Percentiles rank a stretch among this genome's conserved stretches.
Evolutionary conservation across 2,113 vertebrate genomes (phyloP).

Genomic region (Tiliqua scincoides): DNA sequence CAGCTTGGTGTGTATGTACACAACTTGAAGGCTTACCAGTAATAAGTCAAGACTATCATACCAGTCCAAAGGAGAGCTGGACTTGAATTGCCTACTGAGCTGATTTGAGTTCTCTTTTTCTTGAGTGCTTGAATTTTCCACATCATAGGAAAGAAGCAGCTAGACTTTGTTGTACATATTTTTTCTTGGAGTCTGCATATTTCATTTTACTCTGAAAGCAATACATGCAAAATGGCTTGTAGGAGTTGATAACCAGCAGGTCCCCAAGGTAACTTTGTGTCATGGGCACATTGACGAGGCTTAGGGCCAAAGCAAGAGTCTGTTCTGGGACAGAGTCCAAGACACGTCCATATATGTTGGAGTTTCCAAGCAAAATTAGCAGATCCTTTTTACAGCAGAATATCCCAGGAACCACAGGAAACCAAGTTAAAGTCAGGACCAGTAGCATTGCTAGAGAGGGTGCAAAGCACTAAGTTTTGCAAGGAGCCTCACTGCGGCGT

Average conservation of each 20-base stretch:
- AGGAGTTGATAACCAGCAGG: neutral
- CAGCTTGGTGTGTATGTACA: too few relatives aligned
- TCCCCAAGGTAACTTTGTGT: neutral
- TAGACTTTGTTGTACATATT: neutral
- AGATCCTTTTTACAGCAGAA: neutral
- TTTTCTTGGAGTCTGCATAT: neutral
- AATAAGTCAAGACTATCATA: too few relatives aligned
- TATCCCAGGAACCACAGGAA: neutral
- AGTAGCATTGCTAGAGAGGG: too few relatives aligned
- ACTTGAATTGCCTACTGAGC: too few relatives aligned
- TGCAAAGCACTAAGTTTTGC: too few relatives aligned
- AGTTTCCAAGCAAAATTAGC: neutral
- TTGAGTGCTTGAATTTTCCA: neutral
- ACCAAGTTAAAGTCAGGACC: neutral
- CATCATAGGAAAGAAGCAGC: neutral
- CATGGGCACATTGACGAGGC: neutral
- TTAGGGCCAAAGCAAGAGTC: neutral
- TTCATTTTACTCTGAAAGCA: neutral
- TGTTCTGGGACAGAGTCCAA: neutral
- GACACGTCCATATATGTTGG: neutral
- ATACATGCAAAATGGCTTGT: neutral
- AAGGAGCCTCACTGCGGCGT: too few relatives aligned
- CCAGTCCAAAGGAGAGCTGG: too few relatives aligned
- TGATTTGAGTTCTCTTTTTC: too few relatives aligned
- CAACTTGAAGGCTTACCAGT: too few relatives aligned